Base-by-base conservation (phyloP, 1,140 invertebrate species). In the Sminthurinus signatus region DNA sequence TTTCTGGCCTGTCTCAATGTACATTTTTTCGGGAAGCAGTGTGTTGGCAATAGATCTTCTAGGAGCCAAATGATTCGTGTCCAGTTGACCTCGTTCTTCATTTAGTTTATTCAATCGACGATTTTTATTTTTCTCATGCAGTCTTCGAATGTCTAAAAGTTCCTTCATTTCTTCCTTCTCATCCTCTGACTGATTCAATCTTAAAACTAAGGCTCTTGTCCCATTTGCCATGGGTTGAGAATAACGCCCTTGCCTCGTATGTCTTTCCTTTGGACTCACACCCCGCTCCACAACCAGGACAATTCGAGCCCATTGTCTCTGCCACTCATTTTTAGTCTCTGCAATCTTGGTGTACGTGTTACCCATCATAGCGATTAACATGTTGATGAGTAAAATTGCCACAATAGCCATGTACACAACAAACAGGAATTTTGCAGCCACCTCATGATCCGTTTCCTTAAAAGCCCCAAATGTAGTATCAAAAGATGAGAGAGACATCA, bases 301-400 rank as follows among this genome's bases (percentile, higher is more conserved):
- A 67, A 98, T 98, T 64, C 95, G 80, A 0, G 96, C 96, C 95
- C 95, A 98, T 88, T 98, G 95, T 79, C 96, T 80, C 79, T 98
- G 93, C 93, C 94, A 98, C 76, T 99, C 96, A 76, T 97, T 97
- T 71, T 92, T 83, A 2, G 94, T 96, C 77, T 96, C 92, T 2
- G 93, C 93, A 70, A 98, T 97, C 77, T 92, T 92, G 77, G 96
- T 92, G 77, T 99, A 98, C 23, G 96, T 98, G 76, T 98, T 96
- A 1, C 95, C 96, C 95, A 99, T 98, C 95, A 98, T 98, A 71
- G 96, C 96, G 73, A 99, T 98, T 74, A 99, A 81, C 91, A 99
- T 94, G 82, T 99, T 98, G 17, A 99, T 89, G 60, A 98, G 79
- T 12, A 98, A 79, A 69, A 98, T 88, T 0, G 91, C 91, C 23